A percentile compares a stretch with the other conserved stretches of the same genome.
phyloP scores from a whole-genome alignment of 2,113 vertebrate genomes.

The Zosterops borbonicus region DNA sequence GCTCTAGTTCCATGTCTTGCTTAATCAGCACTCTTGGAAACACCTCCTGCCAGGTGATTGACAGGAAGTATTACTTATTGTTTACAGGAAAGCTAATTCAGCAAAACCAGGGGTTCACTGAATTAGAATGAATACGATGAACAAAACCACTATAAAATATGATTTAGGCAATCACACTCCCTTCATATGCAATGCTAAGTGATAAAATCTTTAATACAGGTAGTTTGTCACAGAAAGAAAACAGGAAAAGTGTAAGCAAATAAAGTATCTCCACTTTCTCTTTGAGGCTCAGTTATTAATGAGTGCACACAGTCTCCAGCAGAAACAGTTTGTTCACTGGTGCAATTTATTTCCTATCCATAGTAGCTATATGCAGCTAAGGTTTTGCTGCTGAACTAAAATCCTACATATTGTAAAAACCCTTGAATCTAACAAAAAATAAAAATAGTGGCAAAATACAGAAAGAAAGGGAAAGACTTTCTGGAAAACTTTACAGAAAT shows the following conservation, averaged over 20 bases:
- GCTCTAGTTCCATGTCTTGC: background rate
- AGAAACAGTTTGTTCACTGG: background rate
- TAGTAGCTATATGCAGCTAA: background rate
- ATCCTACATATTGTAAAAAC: background rate
- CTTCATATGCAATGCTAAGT: background rate
- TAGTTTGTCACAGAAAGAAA: background rate
- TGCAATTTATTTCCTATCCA: background rate
- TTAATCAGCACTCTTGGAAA: slow-evolving; percentile 45
- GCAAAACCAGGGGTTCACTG: background rate
- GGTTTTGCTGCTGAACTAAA: background rate
- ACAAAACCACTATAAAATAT: background rate
- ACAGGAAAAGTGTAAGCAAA: background rate
- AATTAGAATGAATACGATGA: background rate
- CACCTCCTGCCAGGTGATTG: slow-evolving; percentile 36
- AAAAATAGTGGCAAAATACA: background rate
- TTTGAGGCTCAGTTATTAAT: background rate
- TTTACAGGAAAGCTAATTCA: slow-evolving; percentile 51
- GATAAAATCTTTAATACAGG: background rate
- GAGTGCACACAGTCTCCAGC: background rate
- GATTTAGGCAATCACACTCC: background rate
- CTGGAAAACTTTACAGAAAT: background rate
- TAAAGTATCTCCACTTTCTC: background rate
- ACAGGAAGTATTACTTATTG: slow-evolving; percentile 23
- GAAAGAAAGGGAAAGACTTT: background rate
- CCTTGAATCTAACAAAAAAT: background rate